These are phyloP conservation scores for Ptychadena robeensis DNA, from an alignment of 2,797 vertebrate species.

Conservation along the genomic window DNA sequence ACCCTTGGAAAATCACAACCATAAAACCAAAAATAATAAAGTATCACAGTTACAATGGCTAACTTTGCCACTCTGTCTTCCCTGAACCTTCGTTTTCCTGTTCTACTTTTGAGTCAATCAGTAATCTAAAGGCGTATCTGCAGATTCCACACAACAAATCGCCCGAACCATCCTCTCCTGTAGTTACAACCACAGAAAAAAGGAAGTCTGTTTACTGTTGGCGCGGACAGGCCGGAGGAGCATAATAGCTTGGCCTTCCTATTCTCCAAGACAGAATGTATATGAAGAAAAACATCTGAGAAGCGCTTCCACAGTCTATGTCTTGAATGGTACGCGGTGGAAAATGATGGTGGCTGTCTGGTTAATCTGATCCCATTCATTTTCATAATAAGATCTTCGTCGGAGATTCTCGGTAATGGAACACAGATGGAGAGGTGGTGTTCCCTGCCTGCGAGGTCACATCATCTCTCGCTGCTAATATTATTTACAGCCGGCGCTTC, in stretches of 20 bases:
- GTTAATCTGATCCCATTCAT: constrained; percentile 53
- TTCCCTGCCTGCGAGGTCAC: constrained; percentile 63
- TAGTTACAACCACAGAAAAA: constrained; percentile 12
- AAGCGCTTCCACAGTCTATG: constrained; percentile 38
- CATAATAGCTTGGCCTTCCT: constrained; percentile 30
- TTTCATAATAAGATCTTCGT: constrained; percentile 60
- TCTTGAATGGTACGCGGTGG: constrained; percentile 44
- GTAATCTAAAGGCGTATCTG: neutral
- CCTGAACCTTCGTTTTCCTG: neutral
- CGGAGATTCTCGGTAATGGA: constrained; percentile 50
- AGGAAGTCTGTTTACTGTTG: constrained; percentile 31
- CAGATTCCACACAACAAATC: constrained; percentile 40
- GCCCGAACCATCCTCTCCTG: constrained; percentile 6
- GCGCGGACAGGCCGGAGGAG: neutral
- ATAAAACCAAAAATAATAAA: too few species aligned
- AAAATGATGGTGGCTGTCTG: constrained; percentile 54
- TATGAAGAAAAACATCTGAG: constrained; percentile 35
- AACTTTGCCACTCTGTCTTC: neutral
- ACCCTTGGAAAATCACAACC: too few species aligned
- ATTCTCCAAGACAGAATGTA: constrained; percentile 48
- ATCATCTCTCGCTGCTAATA: constrained; percentile 62
- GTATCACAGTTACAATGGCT: too few species aligned
- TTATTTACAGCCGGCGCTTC: constrained; percentile 61
- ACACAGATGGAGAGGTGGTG: constrained; percentile 62
- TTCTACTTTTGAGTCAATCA: constrained; percentile 3